phyloP scores from a whole-genome alignment of 2,797 vertebrate species.

The Rhinoraja longicauda region DNA sequence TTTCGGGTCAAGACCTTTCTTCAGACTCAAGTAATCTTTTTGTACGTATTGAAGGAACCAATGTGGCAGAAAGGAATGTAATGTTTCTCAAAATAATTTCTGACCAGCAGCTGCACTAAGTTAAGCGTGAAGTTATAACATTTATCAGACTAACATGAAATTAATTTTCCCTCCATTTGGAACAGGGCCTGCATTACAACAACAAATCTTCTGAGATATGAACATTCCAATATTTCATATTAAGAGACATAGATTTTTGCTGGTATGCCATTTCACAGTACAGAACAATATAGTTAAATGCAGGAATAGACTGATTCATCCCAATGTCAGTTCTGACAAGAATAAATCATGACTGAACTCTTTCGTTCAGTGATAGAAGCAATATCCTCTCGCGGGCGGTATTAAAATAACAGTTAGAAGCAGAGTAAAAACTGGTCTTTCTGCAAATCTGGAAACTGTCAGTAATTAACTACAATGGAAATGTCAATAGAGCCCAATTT shows the following conservation, averaged over 20 bases:
- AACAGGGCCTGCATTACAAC: neutral
- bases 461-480: neutral
- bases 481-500: neutral
- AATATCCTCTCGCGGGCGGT: neutral
- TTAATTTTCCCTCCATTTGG: neutral
- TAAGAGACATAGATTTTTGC: neutral
- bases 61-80: neutral
- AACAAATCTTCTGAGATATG: neutral
- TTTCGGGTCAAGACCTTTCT: too few relatives aligned
- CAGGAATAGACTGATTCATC: neutral
- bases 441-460: neutral
- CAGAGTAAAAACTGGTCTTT: neutral
- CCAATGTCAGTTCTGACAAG: neutral
- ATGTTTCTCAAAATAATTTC: neutral
- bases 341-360: neutral
- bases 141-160: neutral
- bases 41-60: neutral
- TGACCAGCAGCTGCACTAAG: neutral
- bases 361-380: neutral
- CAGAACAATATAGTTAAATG: neutral
- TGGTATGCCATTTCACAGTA: neutral
- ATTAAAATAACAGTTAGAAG: neutral
- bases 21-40: neutral
- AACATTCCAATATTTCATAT: neutral
- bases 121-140: neutral